These are phyloP conservation scores for Charaxes varanes DNA, from an alignment of 1,140 invertebrate species.

Conservation along the genomic window DNA sequence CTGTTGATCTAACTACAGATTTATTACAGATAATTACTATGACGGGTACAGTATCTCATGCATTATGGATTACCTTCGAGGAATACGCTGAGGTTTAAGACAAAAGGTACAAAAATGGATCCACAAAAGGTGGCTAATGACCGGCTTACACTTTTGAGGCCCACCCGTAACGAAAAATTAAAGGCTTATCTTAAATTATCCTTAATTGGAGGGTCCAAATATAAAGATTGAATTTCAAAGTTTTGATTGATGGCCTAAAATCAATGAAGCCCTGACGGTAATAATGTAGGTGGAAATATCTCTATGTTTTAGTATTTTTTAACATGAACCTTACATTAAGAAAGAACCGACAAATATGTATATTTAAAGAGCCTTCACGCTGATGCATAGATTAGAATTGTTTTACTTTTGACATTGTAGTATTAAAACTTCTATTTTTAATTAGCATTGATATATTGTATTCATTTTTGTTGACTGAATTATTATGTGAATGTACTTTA, in stretches of 20 bases:
- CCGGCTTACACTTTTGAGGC: conserved; percentile 55
- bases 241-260: conserved; percentile 59
- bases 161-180: conserved; percentile 69
- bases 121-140: conserved; percentile 65
- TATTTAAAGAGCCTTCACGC: too few relatives aligned
- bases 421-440: too few relatives aligned
- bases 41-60: conserved; percentile 53
- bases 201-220: conserved; percentile 70
- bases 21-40: conserved; percentile 69
- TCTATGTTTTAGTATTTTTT: too few relatives aligned
- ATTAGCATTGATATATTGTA: too few relatives aligned
- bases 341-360: too few relatives aligned
- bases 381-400: too few relatives aligned
- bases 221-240: conserved; percentile 68
- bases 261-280: conserved; percentile 38
- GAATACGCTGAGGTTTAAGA: conserved; percentile 61
- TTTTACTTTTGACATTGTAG: too few relatives aligned
- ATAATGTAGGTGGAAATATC: too few relatives aligned
- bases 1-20: conserved; percentile 63
- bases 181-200: conserved; percentile 72
- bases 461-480: too few relatives aligned
- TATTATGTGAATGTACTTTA: too few relatives aligned
- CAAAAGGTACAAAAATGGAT: conserved; percentile 54
- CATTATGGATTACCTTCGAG: conserved; percentile 61
- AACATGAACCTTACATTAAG: too few relatives aligned